These are phyloP conservation scores for Orchesella cincta DNA, from an alignment of 1,140 invertebrate genomes.

Conservation along the genomic window DNA sequence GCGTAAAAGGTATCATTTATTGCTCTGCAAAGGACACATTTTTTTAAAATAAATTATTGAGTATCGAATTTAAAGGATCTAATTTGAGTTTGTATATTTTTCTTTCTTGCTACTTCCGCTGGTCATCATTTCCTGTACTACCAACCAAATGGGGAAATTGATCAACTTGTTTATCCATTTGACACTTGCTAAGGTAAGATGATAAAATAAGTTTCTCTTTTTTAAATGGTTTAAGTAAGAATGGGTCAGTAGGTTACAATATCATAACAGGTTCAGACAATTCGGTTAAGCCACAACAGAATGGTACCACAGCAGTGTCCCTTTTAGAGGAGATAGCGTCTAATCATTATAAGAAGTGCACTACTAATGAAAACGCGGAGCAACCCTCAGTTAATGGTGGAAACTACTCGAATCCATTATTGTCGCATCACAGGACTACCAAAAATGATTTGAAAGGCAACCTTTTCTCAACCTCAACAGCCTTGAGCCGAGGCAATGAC, in stretches of 20 bases:
- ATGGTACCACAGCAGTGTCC: background rate
- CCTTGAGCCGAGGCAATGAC: background rate
- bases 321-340: background rate
- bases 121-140: background rate
- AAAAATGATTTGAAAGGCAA: background rate
- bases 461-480: background rate
- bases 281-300: background rate
- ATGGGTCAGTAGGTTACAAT: background rate
- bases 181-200: conserved; percentile 44
- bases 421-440: too few relatives aligned
- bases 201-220: background rate
- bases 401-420: too few relatives aligned
- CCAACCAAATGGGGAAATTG: background rate
- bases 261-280: background rate
- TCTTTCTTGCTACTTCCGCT: too few relatives aligned
- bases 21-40: background rate
- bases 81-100: background rate
- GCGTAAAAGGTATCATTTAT: background rate
- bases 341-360: background rate
- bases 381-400: too few relatives aligned
- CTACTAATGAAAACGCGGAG: too few relatives aligned
- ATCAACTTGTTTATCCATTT: background rate
- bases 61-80: background rate
- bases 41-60: too few relatives aligned
- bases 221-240: conserved; percentile 19